Percentiles rank a stretch among this genome's conserved stretches.
Evolutionary conservation across 2,888 invertebrate genomes (phyloP).

Genomic region (Lycocerus yunnanus): DNA sequence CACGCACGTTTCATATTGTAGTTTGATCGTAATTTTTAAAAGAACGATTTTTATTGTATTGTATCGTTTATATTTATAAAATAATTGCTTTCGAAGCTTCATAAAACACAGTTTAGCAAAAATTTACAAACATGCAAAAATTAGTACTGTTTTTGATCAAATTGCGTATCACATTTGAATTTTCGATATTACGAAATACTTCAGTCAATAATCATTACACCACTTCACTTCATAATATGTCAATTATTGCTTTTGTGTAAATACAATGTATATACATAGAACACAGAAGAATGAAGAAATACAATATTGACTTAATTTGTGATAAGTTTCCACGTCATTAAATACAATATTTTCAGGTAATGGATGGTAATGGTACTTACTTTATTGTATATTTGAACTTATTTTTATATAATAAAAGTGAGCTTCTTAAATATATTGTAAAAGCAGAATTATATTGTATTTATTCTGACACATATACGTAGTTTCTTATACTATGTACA

Average conservation of each 20-base stretch:
- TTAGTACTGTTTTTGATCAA: neutral
- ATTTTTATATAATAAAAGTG: neutral
- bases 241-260: neutral
- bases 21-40: constrained; percentile 12
- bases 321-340: neutral
- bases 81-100: neutral
- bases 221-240: neutral
- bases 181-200: neutral
- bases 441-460: too few relatives aligned
- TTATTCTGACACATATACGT: too few relatives aligned
- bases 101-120: neutral
- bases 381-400: neutral
- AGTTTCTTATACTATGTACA: too few relatives aligned
- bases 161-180: neutral
- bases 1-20: constrained; percentile 30
- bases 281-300: neutral
- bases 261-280: neutral
- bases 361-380: neutral
- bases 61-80: neutral
- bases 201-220: neutral
- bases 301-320: neutral
- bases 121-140: neutral
- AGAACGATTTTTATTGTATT: neutral
- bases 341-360: neutral
- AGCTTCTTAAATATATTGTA: too few relatives aligned